Base-by-base conservation (phyloP, 2,888 invertebrate genomes). In the Desoria tigrina region DNA sequence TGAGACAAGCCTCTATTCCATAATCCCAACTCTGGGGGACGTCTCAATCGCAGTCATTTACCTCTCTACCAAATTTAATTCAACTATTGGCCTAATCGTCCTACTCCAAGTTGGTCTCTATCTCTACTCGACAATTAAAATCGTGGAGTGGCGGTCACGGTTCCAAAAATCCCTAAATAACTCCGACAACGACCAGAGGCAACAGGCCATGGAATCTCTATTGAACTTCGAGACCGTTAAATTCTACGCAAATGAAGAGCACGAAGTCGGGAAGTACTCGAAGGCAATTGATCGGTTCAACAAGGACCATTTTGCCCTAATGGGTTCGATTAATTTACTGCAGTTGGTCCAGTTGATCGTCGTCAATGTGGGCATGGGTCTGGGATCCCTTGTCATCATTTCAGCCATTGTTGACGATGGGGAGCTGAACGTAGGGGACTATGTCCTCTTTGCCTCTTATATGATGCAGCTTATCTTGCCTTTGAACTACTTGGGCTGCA, bases 161-260 rank as follows among this genome's bases (percentile, higher is more conserved):
- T 83, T 79, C 74, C 77, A 83, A 23, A 76, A 83, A 49, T 78
- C 79, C 18, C 81, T 83, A 79, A 84, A 84, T 74, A 77, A 77
- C 50, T 74, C 80, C 50, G 84, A 84, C 68, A 84, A 84, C 74
- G 79, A 77, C 37, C 78, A 78, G 14, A 80, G 82, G 61, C 79
- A 81, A 9, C 80, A 79, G 63, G 81, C 81, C 42, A 82, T 84
- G 1, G 84, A 84, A 73, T 83, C 84, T 6, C 77, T 84, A 42
- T 78, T 84, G 14, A 84, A 84, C 77, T 84, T 83, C 79, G 84
- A 84, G 78, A 84, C 84, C 9, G 84, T 82, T 11, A 84, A 84
- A 73, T 83, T 83, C 76, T 84, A 83, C 74, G 81, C 79, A 42
- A 82, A 82, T n/a, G 83, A 84, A 68, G 74, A 79, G 9, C 82